Base-by-base conservation (phyloP, 2,797 vertebrate species). In the Leontocebus nigricollis region DNA sequence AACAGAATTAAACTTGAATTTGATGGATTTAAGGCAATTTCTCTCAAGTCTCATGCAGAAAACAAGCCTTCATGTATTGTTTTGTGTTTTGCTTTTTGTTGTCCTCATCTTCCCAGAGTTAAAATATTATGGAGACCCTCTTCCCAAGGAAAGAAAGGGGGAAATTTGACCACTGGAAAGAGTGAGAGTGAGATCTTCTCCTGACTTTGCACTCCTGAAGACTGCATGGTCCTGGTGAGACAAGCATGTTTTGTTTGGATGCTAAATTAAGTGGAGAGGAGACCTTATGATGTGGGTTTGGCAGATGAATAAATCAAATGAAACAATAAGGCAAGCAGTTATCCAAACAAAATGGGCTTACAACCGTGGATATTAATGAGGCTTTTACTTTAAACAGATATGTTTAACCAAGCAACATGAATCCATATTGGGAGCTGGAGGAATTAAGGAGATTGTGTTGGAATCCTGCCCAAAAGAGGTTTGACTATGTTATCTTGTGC, bases 371-470 rank as follows among this genome's bases (percentile, higher is more conserved):
- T 89, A 98, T 95, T 97, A 98, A 96, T 90, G 96, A 98, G 90
- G 95, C 89, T 98, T 93, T 97, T 97, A 70, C 92, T 97, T 96
- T 72, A 97, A 98, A 95, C 26, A 15, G 33, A 36, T 92, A 70
- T 96, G 90, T 97, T 98, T 98, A 98, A 98, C 91, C 92, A 84
- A 95, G 41, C 90, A 92, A 96, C 76, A 48, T 83, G 97, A 97
- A 98, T 98, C 94, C 97, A 81, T 93, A 82, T 70, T 92, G 95
- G 90, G 97, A 98, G 67, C 73, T 96, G 96, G 96, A 97, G 48
- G 95, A 96, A 98, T 98, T 97, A 96, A 0, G 75, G 93, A 84
- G 97, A 98, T 98, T 97, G 95, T 57, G 55, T 93, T 97, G 98
- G 96, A 91, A 93, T 96, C 77, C 79, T 95, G 96, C 98, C 98